These are phyloP conservation scores for Eublepharis macularius DNA, from an alignment of 2,113 vertebrate genomes.

Conservation along the genomic window DNA sequence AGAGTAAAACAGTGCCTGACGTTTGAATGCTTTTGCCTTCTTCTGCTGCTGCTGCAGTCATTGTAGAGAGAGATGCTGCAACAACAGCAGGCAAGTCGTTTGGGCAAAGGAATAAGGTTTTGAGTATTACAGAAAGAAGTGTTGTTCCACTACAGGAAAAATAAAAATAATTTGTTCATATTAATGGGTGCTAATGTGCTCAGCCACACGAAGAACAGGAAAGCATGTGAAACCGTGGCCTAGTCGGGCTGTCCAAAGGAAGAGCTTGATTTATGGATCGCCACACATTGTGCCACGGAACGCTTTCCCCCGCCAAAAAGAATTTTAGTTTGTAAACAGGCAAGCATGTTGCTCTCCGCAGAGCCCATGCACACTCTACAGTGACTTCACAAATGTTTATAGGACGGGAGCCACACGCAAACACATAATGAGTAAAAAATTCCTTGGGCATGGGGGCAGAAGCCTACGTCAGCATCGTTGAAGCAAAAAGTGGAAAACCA, in stretches of 20 bases:
- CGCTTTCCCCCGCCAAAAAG: not conserved
- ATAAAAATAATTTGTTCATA: not conserved
- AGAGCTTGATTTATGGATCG: not conserved
- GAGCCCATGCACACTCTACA: not conserved
- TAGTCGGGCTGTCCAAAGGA: not conserved
- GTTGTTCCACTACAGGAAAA: too few species aligned
- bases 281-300: not conserved
- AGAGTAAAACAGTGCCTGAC: not conserved
- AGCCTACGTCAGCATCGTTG: not conserved
- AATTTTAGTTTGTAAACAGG: not conserved
- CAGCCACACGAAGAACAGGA: not conserved
- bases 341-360: not conserved
- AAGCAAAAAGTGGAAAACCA: too few species aligned
- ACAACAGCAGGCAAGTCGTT: not conserved
- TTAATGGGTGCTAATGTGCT: too few species aligned
- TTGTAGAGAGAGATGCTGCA: too few species aligned
- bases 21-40: too few species aligned
- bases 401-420: not conserved
- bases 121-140: not conserved
- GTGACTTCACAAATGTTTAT: not conserved
- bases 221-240: not conserved
- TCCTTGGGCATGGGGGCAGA: not conserved
- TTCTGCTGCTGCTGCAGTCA: not conserved
- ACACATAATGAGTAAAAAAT: not conserved
- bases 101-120: not conserved